Percentiles rank a stretch among this genome's conserved stretches.
Conservation (phyloP, 2,113 vertebrate species). For the Malurus cyaneus region DNA sequence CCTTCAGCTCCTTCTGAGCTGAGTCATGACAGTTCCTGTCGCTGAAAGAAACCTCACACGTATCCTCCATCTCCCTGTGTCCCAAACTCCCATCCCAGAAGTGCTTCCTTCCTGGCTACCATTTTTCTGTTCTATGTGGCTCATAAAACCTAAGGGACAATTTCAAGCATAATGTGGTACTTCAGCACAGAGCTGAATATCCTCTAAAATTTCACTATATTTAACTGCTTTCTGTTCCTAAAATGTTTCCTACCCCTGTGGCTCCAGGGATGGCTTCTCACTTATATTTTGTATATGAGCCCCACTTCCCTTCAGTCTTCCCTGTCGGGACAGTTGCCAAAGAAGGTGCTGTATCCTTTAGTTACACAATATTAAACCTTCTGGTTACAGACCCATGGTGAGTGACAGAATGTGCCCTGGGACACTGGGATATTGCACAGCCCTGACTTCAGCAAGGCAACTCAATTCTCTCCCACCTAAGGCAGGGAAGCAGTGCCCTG, state of each 20-base stretch:
- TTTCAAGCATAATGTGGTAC: neutral
- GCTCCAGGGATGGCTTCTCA: neutral
- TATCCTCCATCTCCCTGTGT: neutral
- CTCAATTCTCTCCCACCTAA: neutral
- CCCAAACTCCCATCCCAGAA: neutral
- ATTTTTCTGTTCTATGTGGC: neutral
- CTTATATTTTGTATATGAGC: neutral
- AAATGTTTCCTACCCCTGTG: neutral
- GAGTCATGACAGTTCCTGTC: neutral
- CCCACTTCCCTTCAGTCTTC: neutral
- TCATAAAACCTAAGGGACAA: neutral
- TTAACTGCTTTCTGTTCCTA: neutral
- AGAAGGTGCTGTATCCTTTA: neutral
- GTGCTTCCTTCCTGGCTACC: neutral
- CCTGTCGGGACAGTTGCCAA: accelerated
- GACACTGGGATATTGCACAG: neutral
- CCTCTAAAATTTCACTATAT: neutral
- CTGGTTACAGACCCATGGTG: neutral
- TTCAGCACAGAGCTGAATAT: neutral
- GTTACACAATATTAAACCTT: neutral
- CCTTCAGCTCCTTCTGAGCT: neutral
- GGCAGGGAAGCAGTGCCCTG: neutral
- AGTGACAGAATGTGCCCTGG: neutral
- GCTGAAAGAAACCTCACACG: neutral
- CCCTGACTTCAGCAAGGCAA: neutral